Conservation (phyloP, 2,888 invertebrate genomes). For the Brenthis ino region DNA sequence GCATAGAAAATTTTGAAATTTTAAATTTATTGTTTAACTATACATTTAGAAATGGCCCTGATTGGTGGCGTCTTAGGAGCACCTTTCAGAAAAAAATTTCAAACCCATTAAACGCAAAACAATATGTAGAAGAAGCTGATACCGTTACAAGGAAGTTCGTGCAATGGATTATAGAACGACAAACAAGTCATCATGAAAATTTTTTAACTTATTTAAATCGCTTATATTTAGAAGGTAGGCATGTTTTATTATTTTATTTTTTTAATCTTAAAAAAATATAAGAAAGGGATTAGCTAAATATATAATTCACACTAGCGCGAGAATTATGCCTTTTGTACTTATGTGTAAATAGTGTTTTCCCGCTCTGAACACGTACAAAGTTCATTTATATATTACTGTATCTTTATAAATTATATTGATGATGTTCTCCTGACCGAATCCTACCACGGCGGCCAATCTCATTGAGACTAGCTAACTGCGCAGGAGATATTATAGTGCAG, state of each 20-base stretch:
- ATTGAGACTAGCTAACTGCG: too few relatives aligned
- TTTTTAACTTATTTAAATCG: constrained; percentile 87
- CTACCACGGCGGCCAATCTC: too few relatives aligned
- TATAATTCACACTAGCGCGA: too few relatives aligned
- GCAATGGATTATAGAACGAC: constrained; percentile 58
- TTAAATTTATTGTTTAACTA: constrained; percentile 9
- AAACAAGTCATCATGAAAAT: constrained; percentile 72
- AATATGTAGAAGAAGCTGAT: constrained; percentile 85
- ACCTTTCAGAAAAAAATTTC: constrained; percentile 91
- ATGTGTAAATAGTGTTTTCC: too few relatives aligned
- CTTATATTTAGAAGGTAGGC: constrained; percentile 90
- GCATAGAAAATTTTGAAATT: background rate
- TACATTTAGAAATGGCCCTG: constrained; percentile 87
- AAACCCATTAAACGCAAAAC: constrained; percentile 86
- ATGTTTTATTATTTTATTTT: background rate
- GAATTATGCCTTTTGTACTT: too few relatives aligned
- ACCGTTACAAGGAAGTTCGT: constrained; percentile 85
- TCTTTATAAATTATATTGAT: too few relatives aligned
- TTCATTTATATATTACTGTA: too few relatives aligned
- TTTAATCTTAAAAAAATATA: background rate
- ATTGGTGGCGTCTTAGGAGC: constrained; percentile 91
- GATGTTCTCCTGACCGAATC: too few relatives aligned
- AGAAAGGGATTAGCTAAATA: too few relatives aligned
- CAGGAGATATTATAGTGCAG: too few relatives aligned
- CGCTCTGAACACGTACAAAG: too few relatives aligned